Percentiles rank a stretch among this genome's conserved stretches.
These are phyloP conservation scores for Parasteatoda tepidariorum DNA, from an alignment of 1,140 invertebrate species.

Conservation along the genomic window DNA sequence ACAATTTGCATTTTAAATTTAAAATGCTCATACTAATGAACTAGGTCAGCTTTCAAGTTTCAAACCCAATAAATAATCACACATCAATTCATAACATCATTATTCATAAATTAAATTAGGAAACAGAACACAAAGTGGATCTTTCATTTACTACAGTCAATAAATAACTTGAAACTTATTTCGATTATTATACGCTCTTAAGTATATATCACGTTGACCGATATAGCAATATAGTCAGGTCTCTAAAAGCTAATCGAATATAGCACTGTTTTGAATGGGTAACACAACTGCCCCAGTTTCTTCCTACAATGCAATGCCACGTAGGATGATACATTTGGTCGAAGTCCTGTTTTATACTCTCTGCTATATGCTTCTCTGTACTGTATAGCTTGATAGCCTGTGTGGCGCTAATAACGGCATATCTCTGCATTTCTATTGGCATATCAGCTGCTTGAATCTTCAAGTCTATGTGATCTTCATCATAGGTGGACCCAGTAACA, in stretches of 20 bases:
- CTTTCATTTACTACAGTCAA: no score
- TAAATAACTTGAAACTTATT: no score
- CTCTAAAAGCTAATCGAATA: conserved; percentile 63
- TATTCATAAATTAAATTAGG: no score
- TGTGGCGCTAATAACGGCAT: conserved; percentile 62
- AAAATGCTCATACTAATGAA: no score
- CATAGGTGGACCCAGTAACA: conserved; percentile 29
- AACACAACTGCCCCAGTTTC: conserved; percentile 65
- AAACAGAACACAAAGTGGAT: no score
- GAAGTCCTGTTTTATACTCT: conserved; percentile 65
- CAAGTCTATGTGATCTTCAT: conserved; percentile 57
- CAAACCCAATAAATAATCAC: no score
- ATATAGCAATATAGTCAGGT: conserved; percentile 64
- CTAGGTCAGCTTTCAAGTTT: no score
- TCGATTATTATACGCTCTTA: no score
- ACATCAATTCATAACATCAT: no score
- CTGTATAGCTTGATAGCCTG: conserved; percentile 63
- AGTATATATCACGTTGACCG: conserved; percentile 62
- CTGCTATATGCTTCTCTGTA: conserved; percentile 65
- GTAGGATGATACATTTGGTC: conserved; percentile 64
- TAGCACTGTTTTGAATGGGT: conserved; percentile 65
- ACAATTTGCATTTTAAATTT: no score
- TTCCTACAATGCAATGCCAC: conserved; percentile 65
- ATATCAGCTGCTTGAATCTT: conserved; percentile 65
- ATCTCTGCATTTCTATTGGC: conserved; percentile 64